Evolutionary conservation across 92 coral and sea anemone genomes (phyloP).

Genomic region (Phenganax stokvisi): DNA sequence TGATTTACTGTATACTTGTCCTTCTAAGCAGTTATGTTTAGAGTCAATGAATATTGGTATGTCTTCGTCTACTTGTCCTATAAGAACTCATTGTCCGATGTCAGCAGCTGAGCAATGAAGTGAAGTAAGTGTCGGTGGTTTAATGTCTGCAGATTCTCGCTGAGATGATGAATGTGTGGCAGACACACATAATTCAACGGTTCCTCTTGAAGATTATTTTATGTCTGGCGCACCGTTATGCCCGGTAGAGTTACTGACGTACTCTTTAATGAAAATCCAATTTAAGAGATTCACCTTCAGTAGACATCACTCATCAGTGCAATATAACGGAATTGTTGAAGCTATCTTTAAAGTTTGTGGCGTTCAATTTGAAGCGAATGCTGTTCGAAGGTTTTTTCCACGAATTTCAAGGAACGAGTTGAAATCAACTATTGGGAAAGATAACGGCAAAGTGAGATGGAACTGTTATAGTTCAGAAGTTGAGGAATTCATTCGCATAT

Average conservation of each 20-base stretch:
- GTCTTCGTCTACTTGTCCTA: not conserved
- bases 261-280: not conserved
- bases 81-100: not conserved
- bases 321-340: not conserved
- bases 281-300: conserved; percentile 3
- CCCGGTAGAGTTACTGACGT: not conserved
- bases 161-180: not conserved
- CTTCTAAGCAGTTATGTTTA: not conserved
- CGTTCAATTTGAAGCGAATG: not conserved
- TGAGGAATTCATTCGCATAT: conserved; percentile 2
- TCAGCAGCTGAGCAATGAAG: not conserved
- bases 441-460: conserved; percentile 9
- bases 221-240: not conserved
- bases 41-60: not conserved
- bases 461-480: not conserved
- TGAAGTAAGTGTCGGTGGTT: not conserved
- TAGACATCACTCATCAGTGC: not conserved
- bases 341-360: conserved; percentile 1
- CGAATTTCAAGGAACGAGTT: not conserved
- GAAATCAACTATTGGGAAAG: conserved; percentile 1
- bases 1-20: conserved; percentile 3
- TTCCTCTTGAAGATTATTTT: not conserved
- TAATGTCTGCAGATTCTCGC: not conserved
- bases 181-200: not conserved
- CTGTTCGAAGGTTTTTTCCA: conserved; percentile 14